Percentiles rank a stretch among this genome's conserved stretches.
Conservation (phyloP, 2,113 vertebrate genomes). For the Arothron firmamentum region DNA sequence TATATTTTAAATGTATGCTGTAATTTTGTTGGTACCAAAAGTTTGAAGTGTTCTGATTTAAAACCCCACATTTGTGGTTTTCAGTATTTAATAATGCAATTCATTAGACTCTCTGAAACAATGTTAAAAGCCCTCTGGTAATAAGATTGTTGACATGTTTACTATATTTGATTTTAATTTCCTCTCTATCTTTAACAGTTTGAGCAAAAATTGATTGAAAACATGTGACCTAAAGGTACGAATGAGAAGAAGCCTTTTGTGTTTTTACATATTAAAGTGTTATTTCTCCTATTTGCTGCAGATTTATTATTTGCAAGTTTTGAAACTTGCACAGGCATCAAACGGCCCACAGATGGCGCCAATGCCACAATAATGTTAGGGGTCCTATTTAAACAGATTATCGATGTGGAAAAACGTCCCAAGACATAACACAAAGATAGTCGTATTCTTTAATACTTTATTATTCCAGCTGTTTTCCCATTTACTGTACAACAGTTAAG, state of each 20-base stretch:
- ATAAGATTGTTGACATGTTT: conserved; percentile 16
- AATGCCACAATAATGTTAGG: conserved; percentile 7
- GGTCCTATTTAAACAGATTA: too few species aligned
- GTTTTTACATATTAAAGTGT: conserved; percentile 17
- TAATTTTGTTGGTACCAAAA: conserved; percentile 21
- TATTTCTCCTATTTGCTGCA: neutral
- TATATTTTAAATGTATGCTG: neutral
- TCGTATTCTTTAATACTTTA: conserved; percentile 42
- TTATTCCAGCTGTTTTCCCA: conserved; percentile 70
- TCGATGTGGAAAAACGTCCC: neutral
- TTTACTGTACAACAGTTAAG: conserved; percentile 61
- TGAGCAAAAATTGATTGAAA: neutral
- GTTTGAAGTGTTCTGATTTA: conserved; percentile 2
- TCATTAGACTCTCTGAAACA: neutral
- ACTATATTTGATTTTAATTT: conserved; percentile 7
- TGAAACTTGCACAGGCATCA: neutral
- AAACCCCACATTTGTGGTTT: too few species aligned
- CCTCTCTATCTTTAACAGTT: neutral
- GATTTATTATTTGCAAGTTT: neutral
- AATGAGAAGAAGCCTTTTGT: neutral
- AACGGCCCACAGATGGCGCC: conserved; percentile 60
- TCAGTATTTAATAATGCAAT: neutral
- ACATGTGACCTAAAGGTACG: neutral
- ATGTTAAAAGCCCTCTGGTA: neutral
- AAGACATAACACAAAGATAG: neutral